Evolutionary conservation across 2,888 invertebrate genomes (phyloP).

Genomic region (Clostera curtula): DNA sequence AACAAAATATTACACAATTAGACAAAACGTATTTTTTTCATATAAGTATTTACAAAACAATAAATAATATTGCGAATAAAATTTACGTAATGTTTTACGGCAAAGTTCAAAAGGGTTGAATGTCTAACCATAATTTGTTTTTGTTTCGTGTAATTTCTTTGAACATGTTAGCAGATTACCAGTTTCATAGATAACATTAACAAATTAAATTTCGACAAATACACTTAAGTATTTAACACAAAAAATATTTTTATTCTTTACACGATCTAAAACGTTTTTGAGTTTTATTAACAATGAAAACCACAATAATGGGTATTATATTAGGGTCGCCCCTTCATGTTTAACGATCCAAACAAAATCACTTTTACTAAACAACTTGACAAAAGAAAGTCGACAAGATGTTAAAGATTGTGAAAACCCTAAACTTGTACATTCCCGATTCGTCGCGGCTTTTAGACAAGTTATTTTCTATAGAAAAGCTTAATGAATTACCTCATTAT

Average conservation of each 20-base stretch:
- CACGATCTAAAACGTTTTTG: too few species aligned
- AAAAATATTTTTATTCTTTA: not conserved
- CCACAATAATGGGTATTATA: constrained; percentile 8
- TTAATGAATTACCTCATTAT: constrained; percentile 6
- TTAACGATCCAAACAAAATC: constrained; percentile 18
- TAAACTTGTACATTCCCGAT: constrained; percentile 12
- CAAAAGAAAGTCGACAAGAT: constrained; percentile 17
- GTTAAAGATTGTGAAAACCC: constrained; percentile 13
- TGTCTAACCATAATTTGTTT: too few species aligned
- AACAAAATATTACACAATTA: too few species aligned
- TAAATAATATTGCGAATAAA: too few species aligned
- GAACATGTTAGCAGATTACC: too few species aligned
- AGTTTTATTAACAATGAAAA: not conserved
- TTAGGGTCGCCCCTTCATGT: constrained; percentile 9
- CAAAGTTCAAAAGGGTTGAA: too few species aligned
- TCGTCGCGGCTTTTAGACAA: constrained; percentile 7
- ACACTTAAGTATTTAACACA: constrained; percentile 6
- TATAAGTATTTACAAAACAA: too few species aligned
- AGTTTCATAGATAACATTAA: too few species aligned
- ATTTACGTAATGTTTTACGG: too few species aligned
- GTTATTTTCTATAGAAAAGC: constrained; percentile 12
- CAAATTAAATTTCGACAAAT: too few species aligned
- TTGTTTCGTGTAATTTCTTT: too few species aligned
- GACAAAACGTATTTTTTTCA: too few species aligned
- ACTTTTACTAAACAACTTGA: constrained; percentile 15